Conservation (phyloP, 2,113 vertebrate species). For the Dicerorhinus sumatrensis region DNA sequence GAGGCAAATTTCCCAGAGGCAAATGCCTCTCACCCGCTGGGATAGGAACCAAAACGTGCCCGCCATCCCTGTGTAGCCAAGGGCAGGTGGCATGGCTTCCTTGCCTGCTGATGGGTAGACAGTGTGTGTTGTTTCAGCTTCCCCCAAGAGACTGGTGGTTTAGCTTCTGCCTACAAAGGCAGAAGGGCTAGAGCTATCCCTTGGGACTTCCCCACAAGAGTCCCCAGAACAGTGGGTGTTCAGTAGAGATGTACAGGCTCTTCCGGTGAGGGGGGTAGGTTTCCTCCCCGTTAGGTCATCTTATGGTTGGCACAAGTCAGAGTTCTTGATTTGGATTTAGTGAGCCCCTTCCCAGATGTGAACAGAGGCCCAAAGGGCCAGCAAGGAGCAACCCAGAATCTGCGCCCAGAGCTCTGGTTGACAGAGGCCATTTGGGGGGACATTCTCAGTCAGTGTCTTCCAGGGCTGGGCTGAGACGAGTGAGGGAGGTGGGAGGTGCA, state of each 20-base stretch:
- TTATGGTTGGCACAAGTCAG: conserved; percentile 75
- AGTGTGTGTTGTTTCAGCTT: not conserved
- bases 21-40: conserved; percentile 28
- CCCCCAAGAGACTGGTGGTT: conserved; percentile 16
- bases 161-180: conserved; percentile 29
- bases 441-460: conserved; percentile 74
- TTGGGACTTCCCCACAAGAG: conserved; percentile 9
- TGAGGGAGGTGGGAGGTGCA: conserved; percentile 77
- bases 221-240: conserved; percentile 31
- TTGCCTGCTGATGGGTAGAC: not conserved
- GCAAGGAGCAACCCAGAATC: conserved; percentile 44
- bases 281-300: conserved; percentile 49
- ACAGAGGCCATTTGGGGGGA: conserved; percentile 58
- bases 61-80: not conserved
- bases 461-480: conserved; percentile 50
- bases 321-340: conserved; percentile 63
- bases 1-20: conserved; percentile 46
- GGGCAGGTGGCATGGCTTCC: not conserved
- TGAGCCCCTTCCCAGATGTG: conserved; percentile 43
- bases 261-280: conserved; percentile 48
- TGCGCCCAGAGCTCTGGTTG: conserved; percentile 47
- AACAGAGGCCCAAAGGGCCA: conserved; percentile 46
- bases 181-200: not conserved
- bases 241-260: conserved; percentile 70
- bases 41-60: not conserved